Evolutionary conservation across 2,113 vertebrate species (phyloP), one percentile per base, ranked within the genome.

Genomic region (Lontra canadensis): DNA sequence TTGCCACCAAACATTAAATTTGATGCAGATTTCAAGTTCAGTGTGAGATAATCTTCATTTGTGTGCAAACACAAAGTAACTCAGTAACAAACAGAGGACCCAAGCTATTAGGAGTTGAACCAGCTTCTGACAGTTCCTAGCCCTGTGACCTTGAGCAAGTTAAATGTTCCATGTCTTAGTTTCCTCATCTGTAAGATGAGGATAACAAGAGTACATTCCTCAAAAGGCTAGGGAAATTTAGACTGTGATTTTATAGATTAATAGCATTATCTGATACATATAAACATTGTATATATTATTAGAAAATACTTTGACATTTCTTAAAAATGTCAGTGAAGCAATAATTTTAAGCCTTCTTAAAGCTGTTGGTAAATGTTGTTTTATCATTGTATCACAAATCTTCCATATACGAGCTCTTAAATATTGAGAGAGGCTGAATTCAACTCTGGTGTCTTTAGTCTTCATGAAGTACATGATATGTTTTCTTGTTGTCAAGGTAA

Each of bases 401-500:
- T n/a, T 89, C 6, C 2, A 21, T 59, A 36, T 59, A 18, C 65
- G 80, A 88, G 26, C 69, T 87, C 71, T 63, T 88, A 78, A 92
- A 73, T 7, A 21, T 81, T 52, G 82, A 95, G 81, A 96, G 80
- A 39, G 47, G 6, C 84, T 57, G 57, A 52, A 31, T 84, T 81
- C 36, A 76, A 71, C 49, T 82, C n/a, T 39, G 13, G 10, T 90
- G 31, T 34, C 52, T 78, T 91, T 47, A 57, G 14, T 90, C 29
- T 92, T 97, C 26, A 21, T 0, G 78, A 95, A 92, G 29, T 89
- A 47, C 31, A 17, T 31, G 15, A 59, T 71, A 44, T 74, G 29
- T 25, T 94, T 83, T 36, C 67, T 34, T 93, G 82, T 91, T 83
- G 42, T 44, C 71, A 96, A 95, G 96, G 97, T 96, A 98, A 97